Conservation (phyloP, 2,888 invertebrate genomes). For the Epistrophe grossulariae region DNA sequence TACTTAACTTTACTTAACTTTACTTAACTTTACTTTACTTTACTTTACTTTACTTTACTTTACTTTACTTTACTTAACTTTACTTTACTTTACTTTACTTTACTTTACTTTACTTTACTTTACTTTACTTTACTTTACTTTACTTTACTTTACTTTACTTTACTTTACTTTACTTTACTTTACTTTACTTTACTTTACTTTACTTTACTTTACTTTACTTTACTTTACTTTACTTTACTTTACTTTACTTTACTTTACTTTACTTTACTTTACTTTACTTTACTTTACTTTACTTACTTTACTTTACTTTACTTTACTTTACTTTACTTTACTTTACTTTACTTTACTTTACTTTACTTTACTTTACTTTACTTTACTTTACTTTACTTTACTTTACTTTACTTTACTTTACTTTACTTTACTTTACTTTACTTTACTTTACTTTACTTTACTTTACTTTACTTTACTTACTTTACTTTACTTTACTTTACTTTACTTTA, state of each 20-base stretch:
- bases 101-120: neutral
- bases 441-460: neutral
- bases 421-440: neutral
- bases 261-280: neutral
- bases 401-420: neutral
- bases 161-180: neutral
- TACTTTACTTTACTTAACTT: neutral
- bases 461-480: neutral
- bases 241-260: neutral
- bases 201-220: neutral
- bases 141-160: neutral
- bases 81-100: neutral
- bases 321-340: neutral
- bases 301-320: too few species aligned
- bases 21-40: neutral
- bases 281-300: neutral
- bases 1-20: neutral
- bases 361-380: neutral
- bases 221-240: neutral
- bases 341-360: neutral
- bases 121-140: neutral
- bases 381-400: neutral
- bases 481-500: neutral
- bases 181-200: neutral
- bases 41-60: neutral